phyloP scores from a whole-genome alignment of 2,888 invertebrate species.

The Drosophila eohydei region DNA sequence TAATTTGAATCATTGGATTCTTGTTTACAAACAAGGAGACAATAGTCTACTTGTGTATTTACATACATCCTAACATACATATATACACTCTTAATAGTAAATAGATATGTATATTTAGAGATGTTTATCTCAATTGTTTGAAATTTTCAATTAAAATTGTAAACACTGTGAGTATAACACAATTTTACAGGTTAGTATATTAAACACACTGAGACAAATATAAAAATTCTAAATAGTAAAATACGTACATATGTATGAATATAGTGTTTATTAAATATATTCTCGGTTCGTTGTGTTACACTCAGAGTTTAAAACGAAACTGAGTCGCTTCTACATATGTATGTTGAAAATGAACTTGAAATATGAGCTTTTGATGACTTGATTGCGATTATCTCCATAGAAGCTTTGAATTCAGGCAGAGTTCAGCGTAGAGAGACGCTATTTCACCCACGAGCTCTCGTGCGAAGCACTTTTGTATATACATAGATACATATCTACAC shows the following conservation, averaged over 20 bases:
- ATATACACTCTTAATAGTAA: too few relatives aligned
- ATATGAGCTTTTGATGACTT: conserved; percentile 24
- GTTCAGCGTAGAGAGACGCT: background rate
- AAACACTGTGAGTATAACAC: background rate
- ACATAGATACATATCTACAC: too few relatives aligned
- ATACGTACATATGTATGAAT: background rate
- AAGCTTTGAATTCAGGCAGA: conserved; percentile 41
- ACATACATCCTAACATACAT: background rate
- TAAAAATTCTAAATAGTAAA: background rate
- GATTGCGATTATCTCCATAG: conserved; percentile 19
- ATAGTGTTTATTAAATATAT: background rate
- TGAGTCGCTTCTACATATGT: conserved; percentile 16
- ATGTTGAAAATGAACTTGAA: conserved; percentile 29
- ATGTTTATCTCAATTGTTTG: too few relatives aligned
- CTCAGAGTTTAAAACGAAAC: conserved; percentile 32
- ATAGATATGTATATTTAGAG: too few relatives aligned
- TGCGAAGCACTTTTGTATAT: too few relatives aligned
- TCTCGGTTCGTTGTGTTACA: conserved; percentile 12
- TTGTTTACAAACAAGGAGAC: conserved; percentile 7
- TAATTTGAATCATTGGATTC: background rate
- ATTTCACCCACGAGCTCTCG: too few relatives aligned
- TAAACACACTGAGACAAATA: background rate
- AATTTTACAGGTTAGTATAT: background rate
- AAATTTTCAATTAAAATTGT: background rate
- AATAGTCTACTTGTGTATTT: background rate